Conservation (phyloP, 2,113 vertebrate genomes). For the Neodontobutis hainanensis region DNA sequence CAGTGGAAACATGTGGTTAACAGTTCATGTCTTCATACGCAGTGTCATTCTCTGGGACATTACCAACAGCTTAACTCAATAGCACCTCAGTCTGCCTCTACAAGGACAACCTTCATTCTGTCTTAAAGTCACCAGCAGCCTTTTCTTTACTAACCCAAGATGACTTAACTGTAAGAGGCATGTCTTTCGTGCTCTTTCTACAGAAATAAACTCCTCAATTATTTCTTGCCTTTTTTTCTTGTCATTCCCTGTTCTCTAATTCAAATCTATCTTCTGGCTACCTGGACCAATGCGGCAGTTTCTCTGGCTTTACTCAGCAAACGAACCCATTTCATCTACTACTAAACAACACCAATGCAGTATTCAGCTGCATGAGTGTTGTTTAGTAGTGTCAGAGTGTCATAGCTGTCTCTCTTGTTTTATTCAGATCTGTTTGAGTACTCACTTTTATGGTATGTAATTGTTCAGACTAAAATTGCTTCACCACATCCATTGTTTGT, state of each 20-base stretch:
- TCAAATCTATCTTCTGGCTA: slow-evolving; percentile 45
- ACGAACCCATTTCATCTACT: not conserved
- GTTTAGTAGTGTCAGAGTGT: no score
- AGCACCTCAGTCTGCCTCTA: slow-evolving; percentile 56
- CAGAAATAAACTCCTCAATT: slow-evolving; percentile 8
- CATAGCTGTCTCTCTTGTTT: no score
- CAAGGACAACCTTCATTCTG: slow-evolving; percentile 65
- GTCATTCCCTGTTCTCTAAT: slow-evolving; percentile 53
- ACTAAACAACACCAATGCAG: not conserved
- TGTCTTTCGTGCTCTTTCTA: slow-evolving; percentile 32
- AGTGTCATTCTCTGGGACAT: slow-evolving; percentile 63
- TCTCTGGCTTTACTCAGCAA: not conserved
- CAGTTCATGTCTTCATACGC: slow-evolving; percentile 23
- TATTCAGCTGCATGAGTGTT: not conserved
- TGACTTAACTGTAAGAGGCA: slow-evolving; percentile 53
- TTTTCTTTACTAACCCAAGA: slow-evolving; percentile 57
- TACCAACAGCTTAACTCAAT: no score
- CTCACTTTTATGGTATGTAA: no score
- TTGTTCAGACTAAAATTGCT: no score
- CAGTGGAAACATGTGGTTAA: not conserved
- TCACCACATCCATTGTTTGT: no score
- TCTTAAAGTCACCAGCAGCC: slow-evolving; percentile 83
- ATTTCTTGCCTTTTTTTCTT: slow-evolving; percentile 54
- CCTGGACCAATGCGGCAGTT: slow-evolving; percentile 32
- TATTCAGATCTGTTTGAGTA: no score